Evolutionary conservation across 1,140 invertebrate genomes (phyloP).

Genomic region (Drosophila chauvacae): DNA sequence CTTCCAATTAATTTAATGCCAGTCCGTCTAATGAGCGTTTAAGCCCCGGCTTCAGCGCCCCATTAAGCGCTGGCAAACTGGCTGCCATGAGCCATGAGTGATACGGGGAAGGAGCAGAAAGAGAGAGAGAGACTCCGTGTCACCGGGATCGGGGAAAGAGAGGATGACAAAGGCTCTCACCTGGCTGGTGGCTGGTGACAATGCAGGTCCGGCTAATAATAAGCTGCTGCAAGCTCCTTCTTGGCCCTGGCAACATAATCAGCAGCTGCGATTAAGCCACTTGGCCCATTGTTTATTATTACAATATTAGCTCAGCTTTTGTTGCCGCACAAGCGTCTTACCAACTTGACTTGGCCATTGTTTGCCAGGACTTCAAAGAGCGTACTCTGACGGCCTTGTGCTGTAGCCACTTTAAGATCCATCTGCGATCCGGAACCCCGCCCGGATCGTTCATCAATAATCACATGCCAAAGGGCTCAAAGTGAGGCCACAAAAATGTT

Average conservation of each 20-base stretch:
- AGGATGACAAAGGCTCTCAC: conserved; percentile 8
- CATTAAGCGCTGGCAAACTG: conserved; percentile 26
- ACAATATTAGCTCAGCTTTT: conserved; percentile 81
- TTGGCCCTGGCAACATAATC: conserved; percentile 77
- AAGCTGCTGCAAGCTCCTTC: conserved; percentile 15
- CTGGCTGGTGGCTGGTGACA: conserved; percentile 15
- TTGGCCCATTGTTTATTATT: conserved; percentile 79
- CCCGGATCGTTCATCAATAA: conserved; percentile 80
- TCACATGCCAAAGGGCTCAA: conserved; percentile 74
- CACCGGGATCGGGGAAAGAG: conserved; percentile 3
- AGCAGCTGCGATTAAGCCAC: conserved; percentile 80
- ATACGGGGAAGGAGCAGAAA: not conserved
- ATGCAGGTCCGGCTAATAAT: conserved; percentile 35
- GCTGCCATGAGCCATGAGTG: conserved; percentile 20
- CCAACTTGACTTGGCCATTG: conserved; percentile 49
- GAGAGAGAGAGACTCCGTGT: conserved; percentile 1
- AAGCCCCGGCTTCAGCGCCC: conserved; percentile 60
- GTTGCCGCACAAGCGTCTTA: conserved; percentile 57
- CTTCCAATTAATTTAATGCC: conserved; percentile 82
- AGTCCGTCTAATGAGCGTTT: conserved; percentile 78
- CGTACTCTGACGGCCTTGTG: conserved; percentile 4
- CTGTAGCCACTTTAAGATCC: conserved; percentile 39
- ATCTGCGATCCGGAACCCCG: conserved; percentile 47
- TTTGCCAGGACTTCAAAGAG: conserved; percentile 67
- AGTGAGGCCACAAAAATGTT: conserved; percentile 73